Conservation (phyloP, 2,797 vertebrate species). For the Acipenser transmontanus region DNA sequence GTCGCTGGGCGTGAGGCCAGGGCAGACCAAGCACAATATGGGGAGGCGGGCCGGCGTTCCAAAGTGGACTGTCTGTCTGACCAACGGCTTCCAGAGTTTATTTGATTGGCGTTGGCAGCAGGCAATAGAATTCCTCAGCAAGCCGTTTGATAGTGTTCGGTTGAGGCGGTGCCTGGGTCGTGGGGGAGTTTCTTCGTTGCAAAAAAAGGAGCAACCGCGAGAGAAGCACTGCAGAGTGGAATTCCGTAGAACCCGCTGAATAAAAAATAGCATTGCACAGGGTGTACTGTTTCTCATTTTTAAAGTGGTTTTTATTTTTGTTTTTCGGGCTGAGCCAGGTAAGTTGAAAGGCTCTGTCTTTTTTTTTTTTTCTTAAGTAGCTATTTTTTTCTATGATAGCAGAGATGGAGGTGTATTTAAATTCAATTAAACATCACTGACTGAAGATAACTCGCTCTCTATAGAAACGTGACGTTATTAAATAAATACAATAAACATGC, state of each 20-base stretch:
- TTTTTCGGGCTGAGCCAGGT: conserved; percentile 41
- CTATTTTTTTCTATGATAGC: conserved; percentile 29
- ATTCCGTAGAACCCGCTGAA: too few relatives aligned
- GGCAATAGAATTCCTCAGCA: not conserved
- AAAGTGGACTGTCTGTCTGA: conserved; percentile 26
- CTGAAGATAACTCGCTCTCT: too few relatives aligned
- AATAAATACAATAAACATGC: too few relatives aligned
- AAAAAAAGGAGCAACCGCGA: conserved; percentile 37
- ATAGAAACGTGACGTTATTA: too few relatives aligned
- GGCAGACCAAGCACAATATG: conserved; percentile 20
- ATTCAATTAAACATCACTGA: too few relatives aligned
- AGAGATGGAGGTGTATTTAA: too few relatives aligned
- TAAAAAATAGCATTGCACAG: too few relatives aligned
- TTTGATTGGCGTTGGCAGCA: not conserved
- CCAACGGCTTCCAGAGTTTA: conserved; percentile 38
- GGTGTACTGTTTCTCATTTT: conserved; percentile 15
- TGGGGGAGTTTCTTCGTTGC: conserved; percentile 59
- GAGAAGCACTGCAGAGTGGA: conserved; percentile 6
- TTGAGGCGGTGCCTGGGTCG: conserved; percentile 57
- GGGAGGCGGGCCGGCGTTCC: conserved; percentile 29
- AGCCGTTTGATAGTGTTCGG: conserved; percentile 50
- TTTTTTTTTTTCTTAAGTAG: conserved; percentile 30
- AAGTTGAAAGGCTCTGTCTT: conserved; percentile 26
- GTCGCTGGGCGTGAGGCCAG: conserved; percentile 34
- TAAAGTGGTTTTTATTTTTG: not conserved